Percentiles rank a stretch among this genome's conserved stretches.
These are phyloP conservation scores for Diprion similis DNA, from an alignment of 1,140 invertebrate species.

Conservation along the genomic window DNA sequence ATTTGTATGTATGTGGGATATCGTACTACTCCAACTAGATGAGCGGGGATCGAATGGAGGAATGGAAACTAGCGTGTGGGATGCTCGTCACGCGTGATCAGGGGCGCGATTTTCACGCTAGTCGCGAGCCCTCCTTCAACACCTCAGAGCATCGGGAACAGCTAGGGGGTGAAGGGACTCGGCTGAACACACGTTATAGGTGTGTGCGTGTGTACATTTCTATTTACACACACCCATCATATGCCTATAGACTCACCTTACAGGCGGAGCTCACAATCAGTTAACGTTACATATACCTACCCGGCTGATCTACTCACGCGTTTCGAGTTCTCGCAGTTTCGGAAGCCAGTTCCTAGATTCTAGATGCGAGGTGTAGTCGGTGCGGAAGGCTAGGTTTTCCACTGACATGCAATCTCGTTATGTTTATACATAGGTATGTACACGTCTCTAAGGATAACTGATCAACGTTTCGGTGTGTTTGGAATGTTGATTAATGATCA, in stretches of 20 bases:
- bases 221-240: too few species aligned
- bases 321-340: background rate
- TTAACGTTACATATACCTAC: background rate
- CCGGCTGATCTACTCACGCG: background rate
- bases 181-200: background rate
- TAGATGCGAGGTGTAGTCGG: background rate
- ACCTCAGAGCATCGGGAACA: background rate
- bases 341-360: background rate
- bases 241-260: background rate
- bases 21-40: too few species aligned
- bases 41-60: background rate
- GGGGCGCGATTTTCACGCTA: slow-evolving; percentile 2
- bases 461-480: background rate
- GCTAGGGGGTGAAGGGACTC: background rate
- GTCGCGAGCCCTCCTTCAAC: slow-evolving; percentile 1
- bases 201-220: background rate
- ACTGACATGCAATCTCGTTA: background rate
- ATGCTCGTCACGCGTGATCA: background rate
- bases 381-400: background rate
- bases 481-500: background rate
- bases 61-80: background rate
- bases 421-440: background rate
- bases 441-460: background rate
- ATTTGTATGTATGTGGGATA: too few species aligned
- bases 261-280: background rate